Evolutionary conservation across 2,888 invertebrate species (phyloP), one percentile per base, ranked within the genome.

Genomic region (Chrysina gloriosa): DNA sequence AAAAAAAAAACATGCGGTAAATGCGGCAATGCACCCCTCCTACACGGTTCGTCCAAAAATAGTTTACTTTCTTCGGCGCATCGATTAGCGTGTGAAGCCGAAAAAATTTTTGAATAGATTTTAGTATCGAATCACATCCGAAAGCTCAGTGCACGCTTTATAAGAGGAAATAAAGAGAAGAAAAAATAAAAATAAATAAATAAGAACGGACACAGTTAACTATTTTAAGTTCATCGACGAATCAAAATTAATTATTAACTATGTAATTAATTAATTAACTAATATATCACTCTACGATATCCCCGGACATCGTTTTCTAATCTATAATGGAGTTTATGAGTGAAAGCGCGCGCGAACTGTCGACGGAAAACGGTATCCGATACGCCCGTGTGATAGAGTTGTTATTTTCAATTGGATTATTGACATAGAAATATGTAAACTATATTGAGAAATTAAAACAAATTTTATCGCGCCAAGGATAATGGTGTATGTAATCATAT

Each of bases 1-100:
- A 48, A 66, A 27, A 42, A 25, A 34, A 34, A 42, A 42, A 52
- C 23, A 58, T 29, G 6, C 16, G 75, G 78, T 79, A 76, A 58
- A 58, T 72, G 81, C 80, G 78, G 82, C 82, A 82, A 81, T 81
- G 83, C 83, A 83, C 83, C 83, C 82, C 81, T 82, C 81, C 82
- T 79, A 58, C 69, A 77, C 75, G 79, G 81, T 80, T 82, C 83
- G 83, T 83, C 82, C 83, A 83, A 75, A n/a, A n/a, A 34, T 58
- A 58, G 58, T 58, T 58, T 58, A 58, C 39, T 58, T 58, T 52
- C 42, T 39, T 58, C 58, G 58, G 58, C 58, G n/a, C 27, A 27
- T 42, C 39, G 42, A 58, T 58, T 58, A 58, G 58, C 25, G 58
- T 34, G 39, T 27, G 16, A 39, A 11, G 58, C 58, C 42, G 58